Evolutionary conservation across 2,797 vertebrate species (phyloP).

Genomic region (Sphaeramia orbicularis): DNA sequence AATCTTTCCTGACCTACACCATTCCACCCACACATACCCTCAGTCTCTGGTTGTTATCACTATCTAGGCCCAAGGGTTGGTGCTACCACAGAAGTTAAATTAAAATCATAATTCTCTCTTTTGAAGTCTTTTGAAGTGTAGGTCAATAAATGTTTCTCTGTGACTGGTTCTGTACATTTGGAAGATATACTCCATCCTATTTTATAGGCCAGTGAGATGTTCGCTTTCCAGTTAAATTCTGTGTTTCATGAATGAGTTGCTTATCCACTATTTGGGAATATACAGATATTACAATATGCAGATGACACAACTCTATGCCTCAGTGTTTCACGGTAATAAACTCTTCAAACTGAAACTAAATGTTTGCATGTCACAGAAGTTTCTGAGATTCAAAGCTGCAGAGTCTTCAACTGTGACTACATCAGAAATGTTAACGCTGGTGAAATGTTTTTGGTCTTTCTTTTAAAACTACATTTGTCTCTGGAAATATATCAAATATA

Average conservation of each 20-base stretch:
- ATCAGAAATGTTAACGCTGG: no score
- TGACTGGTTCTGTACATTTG: conserved; percentile 28
- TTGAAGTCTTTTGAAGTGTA: conserved; percentile 64
- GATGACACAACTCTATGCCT: conserved; percentile 16
- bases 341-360: not conserved
- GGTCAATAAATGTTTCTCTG: conserved; percentile 58
- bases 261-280: not conserved
- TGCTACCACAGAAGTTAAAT: conserved; percentile 52
- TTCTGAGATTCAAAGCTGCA: not conserved
- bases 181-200: conserved; percentile 6
- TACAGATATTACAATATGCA: not conserved
- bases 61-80: conserved; percentile 57
- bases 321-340: not conserved
- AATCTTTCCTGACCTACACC: conserved; percentile 73
- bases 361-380: not conserved
- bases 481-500: no score
- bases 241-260: not conserved
- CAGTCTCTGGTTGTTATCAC: conserved; percentile 63
- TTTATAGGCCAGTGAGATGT: conserved; percentile 13
- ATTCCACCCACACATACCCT: conserved; percentile 53
- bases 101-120: conserved; percentile 63
- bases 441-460: no score
- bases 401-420: no score
- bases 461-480: no score
- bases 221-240: conserved; percentile 7